A percentile compares a stretch with the other conserved stretches of the same genome.
Conservation (phyloP, 2,888 invertebrate species). For the Zelleria hepariella region DNA sequence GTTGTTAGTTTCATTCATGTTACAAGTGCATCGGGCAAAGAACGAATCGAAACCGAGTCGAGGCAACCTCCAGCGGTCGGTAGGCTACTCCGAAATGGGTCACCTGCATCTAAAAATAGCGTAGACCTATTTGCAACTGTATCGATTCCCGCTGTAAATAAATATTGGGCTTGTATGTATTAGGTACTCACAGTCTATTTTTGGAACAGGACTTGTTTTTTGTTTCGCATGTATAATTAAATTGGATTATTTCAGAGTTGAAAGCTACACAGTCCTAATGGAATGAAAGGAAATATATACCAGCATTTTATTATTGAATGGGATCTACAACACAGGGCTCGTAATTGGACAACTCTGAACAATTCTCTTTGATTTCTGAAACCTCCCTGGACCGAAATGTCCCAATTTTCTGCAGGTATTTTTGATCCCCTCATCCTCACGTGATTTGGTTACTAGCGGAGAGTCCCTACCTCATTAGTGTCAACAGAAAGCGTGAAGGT, state of each 20-base stretch:
- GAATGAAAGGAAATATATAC: too few relatives aligned
- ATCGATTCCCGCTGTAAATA: conserved; percentile 1
- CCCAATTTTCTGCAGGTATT: neutral
- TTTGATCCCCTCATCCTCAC: conserved; percentile 17
- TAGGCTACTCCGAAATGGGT: neutral
- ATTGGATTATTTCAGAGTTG: too few relatives aligned
- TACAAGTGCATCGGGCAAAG: too few relatives aligned
- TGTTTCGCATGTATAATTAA: too few relatives aligned
- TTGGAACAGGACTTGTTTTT: neutral
- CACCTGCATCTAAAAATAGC: conserved; percentile 4
- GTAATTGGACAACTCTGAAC: neutral
- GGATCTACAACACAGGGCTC: neutral
- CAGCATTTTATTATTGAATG: too few relatives aligned
- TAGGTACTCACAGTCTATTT: neutral
- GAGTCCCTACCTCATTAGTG: conserved; percentile 34
- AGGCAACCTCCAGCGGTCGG: too few relatives aligned
- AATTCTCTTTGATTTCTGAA: neutral
- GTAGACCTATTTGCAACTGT: conserved; percentile 1
- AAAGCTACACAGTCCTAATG: too few relatives aligned
- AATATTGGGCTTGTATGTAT: neutral
- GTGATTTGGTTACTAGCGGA: conserved; percentile 26
- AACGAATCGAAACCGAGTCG: too few relatives aligned
- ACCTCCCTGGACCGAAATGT: neutral
- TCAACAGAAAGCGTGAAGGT: conserved; percentile 29
- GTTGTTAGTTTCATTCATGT: too few relatives aligned